Conservation (phyloP, 1,140 invertebrate species). For the Trinorchestia longiramus region DNA sequence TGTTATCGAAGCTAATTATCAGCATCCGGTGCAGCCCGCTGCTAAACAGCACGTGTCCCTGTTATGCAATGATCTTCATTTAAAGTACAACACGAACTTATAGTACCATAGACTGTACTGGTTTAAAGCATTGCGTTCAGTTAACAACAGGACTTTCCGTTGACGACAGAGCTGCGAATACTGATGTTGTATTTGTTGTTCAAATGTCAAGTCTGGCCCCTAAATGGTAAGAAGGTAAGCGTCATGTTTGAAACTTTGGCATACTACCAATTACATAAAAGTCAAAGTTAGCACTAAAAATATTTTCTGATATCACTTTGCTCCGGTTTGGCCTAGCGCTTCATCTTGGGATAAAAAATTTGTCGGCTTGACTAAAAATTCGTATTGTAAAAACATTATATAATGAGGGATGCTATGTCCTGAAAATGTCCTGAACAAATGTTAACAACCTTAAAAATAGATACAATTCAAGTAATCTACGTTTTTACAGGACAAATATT, state of each 20-base stretch:
- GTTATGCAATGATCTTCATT: not conserved
- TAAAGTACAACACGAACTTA: not conserved
- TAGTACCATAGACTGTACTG: not conserved
- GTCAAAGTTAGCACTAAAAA: not conserved
- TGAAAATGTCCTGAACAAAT: not conserved
- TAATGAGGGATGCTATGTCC: not conserved
- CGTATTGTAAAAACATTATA: not conserved
- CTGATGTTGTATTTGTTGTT: not conserved
- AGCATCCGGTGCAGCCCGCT: slow-evolving; percentile 1
- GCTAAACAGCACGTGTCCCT: not conserved
- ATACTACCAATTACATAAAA: not conserved
- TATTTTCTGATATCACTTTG: not conserved
- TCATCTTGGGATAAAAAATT: not conserved
- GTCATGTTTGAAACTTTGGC: not conserved
- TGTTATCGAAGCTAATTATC: not conserved
- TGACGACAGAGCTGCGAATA: not conserved
- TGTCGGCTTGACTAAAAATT: not conserved
- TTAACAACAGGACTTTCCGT: not conserved
- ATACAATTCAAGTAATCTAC: not conserved
- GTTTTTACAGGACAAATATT: not conserved
- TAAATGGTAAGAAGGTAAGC: not conserved
- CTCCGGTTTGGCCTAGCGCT: not conserved
- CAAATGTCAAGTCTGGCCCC: not conserved
- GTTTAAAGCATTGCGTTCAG: not conserved
- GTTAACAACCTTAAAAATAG: not conserved